Evolutionary conservation across 2,888 invertebrate genomes (phyloP), one percentile per base, ranked within the genome.

Genomic region (Philaethria dido): DNA sequence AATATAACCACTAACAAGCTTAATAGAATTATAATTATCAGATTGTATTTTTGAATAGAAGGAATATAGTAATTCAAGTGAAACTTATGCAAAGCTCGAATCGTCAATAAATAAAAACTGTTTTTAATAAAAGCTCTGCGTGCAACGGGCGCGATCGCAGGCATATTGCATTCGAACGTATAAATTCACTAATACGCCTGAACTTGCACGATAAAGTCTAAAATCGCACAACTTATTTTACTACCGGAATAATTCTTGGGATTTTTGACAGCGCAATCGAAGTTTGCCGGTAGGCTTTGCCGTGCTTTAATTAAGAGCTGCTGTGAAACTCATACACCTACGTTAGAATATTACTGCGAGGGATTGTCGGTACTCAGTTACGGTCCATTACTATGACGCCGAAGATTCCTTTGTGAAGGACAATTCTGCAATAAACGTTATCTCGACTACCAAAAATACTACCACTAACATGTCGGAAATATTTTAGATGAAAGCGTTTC

Each of bases 211-310:
- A 92, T 92, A 92, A 89, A 89, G 86, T 86, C 90, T 89, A 90
- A 92, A 90, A 89, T 90, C 86, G 89, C 81, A 81, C 82, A 89
- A 92, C 86, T 92, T 91, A 92, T 90, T 91, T 87, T 83, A 86
- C 86, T 85, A 80, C 83, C 81, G 83, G 86, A 87, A 92, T 92
- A 92, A 92, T 91, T 92, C 92, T 91, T 92, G 85, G 89, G 88
- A 90, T 92, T 92, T 92, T 92, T 92, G 92, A 92, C 92, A 92
- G 92, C 85, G 87, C 89, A 91, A 92, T 92, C 89, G 92, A 92
- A 92, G 89, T 92, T 91, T 86, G 85, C 86, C 88, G 83, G 89
- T 87, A 88, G 89, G 88, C 88, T 72, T 76, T 80, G 85, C 84
- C 81, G 81, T 79, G 85, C 79, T 84, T 89, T 91, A 92, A 92